phyloP scores from a whole-genome alignment of 1,140 invertebrate species.

The Mizuhopecten yessoensis region DNA sequence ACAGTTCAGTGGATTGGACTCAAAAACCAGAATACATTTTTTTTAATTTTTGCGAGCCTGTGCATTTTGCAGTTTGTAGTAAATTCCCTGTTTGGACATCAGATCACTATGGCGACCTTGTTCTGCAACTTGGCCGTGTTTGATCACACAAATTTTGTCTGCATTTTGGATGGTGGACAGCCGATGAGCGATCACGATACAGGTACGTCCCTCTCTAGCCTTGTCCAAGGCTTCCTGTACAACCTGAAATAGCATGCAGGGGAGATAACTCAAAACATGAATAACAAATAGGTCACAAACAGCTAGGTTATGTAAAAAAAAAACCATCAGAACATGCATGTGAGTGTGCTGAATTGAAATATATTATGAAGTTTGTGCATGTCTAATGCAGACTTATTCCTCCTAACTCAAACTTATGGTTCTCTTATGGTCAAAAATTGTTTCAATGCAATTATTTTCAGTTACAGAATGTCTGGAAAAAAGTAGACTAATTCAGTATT shows the following conservation, averaged over 20 bases:
- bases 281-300: background rate
- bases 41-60: constrained; percentile 20
- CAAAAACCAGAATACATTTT: background rate
- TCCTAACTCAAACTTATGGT: too few species aligned
- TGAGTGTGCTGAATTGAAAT: too few species aligned
- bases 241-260: constrained; percentile 70
- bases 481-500: too few species aligned
- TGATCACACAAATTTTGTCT: constrained; percentile 78
- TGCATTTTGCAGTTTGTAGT: constrained; percentile 67
- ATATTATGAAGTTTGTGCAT: too few species aligned
- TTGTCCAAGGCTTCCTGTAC: constrained; percentile 82
- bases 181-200: constrained; percentile 80
- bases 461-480: too few species aligned
- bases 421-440: too few species aligned
- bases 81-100: constrained; percentile 73
- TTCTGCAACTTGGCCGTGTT: constrained; percentile 78
- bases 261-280: background rate
- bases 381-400: too few species aligned
- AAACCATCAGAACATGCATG: too few species aligned
- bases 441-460: too few species aligned
- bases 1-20: background rate
- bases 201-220: constrained; percentile 78
- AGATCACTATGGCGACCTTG: constrained; percentile 77
- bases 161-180: constrained; percentile 80
- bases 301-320: too few species aligned